Base-by-base conservation (phyloP, 2,113 vertebrate species). In the Camarhynchus parvulus region DNA sequence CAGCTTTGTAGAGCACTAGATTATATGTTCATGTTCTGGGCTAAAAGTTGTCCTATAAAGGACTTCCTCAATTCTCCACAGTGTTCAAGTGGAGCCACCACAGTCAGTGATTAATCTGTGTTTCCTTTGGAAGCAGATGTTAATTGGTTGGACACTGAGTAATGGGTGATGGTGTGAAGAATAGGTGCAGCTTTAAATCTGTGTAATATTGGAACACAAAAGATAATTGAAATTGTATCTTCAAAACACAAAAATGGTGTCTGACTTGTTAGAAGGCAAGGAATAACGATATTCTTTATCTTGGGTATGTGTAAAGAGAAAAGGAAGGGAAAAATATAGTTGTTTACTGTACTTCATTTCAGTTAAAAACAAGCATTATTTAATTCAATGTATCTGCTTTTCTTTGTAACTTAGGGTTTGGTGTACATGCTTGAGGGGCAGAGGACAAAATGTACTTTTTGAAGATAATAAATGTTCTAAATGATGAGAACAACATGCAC, bases 391-490 rank as follows among this genome's bases (percentile, higher is more conserved):
- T 93, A 87, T 83, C 68, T 93, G 39, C 82, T 96, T 94, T 94
- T 80, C 53, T 95, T 96, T 97, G 83, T 88, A 92, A 85, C 75
- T 94, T 94, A 44, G 44, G 76, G 49, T 94, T 94, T 95, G 52
- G 92, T 80, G 87, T 95, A 67, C 73, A 83, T 75, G 85, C 92
- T 97, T 97, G 91, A 97, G 89, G 90, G 94, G 66, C 55, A 86
- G 70, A 94, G 98, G 96, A 98, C 97, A 97, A 91, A 96, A 96
- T 92, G 97, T 98, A 66, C 96, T 91, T 74, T 90, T 96, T 97
- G 88, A 94, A 97, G 93, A 97, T 96, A 96, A 96, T 89, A 97
- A 96, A 80, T 94, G 77, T 96, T 94, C 46, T 79, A 95, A 96
- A 96, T 91, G 72, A 95, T 86, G 92, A 96, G 97, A 97, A 97